Percentiles rank a stretch among this genome's conserved stretches.
phyloP scores from a whole-genome alignment of 2,113 vertebrate species.

The Indicator indicator region DNA sequence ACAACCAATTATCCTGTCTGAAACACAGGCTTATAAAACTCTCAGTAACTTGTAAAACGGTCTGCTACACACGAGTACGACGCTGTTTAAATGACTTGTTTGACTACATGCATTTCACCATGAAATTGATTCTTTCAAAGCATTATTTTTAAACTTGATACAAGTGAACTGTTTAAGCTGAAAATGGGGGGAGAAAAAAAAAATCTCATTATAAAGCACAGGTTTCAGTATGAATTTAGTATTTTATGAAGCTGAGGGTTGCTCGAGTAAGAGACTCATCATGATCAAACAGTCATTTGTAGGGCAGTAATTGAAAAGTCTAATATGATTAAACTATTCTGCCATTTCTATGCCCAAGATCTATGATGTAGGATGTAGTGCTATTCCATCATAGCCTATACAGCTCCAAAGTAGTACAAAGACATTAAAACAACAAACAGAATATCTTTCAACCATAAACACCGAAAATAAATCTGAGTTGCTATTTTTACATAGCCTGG shows the following conservation, averaged over 20 bases:
- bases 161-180: conserved; percentile 56
- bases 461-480: neutral
- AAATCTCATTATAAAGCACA: conserved; percentile 9
- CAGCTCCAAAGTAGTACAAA: neutral
- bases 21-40: conserved; percentile 89
- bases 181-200: conserved; percentile 31
- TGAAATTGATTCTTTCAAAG: conserved; percentile 88
- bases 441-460: neutral
- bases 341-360: neutral
- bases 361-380: neutral
- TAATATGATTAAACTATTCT: neutral
- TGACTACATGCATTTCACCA: conserved; percentile 86
- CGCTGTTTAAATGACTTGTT: conserved; percentile 81
- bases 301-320: conserved; percentile 15
- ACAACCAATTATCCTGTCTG: conserved; percentile 89
- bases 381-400: neutral
- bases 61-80: conserved; percentile 86
- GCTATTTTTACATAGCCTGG: neutral
- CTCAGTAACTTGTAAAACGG: conserved; percentile 91
- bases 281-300: conserved; percentile 28
- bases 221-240: conserved; percentile 21
- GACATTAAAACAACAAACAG: neutral
- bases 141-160: conserved; percentile 71
- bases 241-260: conserved; percentile 54
- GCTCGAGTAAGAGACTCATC: conserved; percentile 41